phyloP scores from a whole-genome alignment of 2,113 vertebrate species.

The Chunga burmeisteri region DNA sequence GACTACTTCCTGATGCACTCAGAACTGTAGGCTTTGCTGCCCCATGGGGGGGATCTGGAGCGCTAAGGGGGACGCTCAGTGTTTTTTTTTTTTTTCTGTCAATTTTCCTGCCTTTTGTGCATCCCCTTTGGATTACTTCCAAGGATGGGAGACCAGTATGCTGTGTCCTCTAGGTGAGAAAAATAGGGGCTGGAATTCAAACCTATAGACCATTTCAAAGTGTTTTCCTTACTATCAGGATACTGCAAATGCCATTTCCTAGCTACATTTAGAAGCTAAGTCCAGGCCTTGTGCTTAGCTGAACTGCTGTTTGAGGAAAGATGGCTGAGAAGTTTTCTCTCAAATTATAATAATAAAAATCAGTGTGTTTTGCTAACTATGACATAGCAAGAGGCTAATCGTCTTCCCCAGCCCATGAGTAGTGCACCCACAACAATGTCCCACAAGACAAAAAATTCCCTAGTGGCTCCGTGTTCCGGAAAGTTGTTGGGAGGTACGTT shows the following conservation, averaged over 20 bases:
- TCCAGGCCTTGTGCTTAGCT: constrained; percentile 48
- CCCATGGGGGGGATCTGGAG: background rate
- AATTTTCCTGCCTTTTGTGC: constrained; percentile 45
- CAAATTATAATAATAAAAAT: constrained; percentile 39
- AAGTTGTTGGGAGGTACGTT: background rate
- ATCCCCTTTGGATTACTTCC: constrained; percentile 7
- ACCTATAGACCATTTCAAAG: background rate
- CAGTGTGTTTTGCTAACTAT: constrained; percentile 28
- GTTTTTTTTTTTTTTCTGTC: constrained; percentile 32
- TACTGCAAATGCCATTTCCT: constrained; percentile 52
- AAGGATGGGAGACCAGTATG: background rate
- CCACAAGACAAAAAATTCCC: background rate
- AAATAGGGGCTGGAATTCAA: constrained; percentile 42
- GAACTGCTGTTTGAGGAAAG: constrained; percentile 59
- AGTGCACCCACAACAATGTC: background rate
- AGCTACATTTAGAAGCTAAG: constrained; percentile 57
- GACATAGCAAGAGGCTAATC: constrained; percentile 31
- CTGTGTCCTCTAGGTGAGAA: constrained; percentile 38
- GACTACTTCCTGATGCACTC: constrained; percentile 57
- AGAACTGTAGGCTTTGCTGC: constrained; percentile 57
- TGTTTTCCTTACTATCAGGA: constrained; percentile 32
- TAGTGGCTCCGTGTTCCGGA: background rate
- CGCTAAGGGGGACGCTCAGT: constrained; percentile 7
- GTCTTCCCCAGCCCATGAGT: background rate
- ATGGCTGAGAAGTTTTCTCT: constrained; percentile 47